phyloP scores from a whole-genome alignment of 2,888 invertebrate species.

The Molorchus minor region DNA sequence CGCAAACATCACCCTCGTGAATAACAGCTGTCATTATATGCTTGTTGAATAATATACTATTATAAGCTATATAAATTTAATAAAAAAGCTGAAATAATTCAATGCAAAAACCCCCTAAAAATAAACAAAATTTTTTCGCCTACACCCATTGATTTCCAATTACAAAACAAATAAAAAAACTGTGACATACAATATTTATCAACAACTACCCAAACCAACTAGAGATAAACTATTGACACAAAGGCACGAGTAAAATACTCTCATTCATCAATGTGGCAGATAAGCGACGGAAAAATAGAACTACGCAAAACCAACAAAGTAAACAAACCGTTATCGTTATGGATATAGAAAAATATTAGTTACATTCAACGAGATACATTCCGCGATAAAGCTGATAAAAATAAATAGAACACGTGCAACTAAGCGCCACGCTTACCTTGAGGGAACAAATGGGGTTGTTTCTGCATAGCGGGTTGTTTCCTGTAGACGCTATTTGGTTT shows the following conservation, averaged over 20 bases:
- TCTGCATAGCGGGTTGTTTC: conserved; percentile 45
- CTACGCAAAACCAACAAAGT: not conserved
- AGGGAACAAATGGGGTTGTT: conserved; percentile 28
- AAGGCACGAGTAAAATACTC: not conserved
- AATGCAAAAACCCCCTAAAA: not conserved
- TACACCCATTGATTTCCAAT: not conserved
- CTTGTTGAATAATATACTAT: no score
- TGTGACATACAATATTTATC: conserved; percentile 1
- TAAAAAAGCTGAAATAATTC: no score
- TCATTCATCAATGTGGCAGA: conserved; percentile 5
- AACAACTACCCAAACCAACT: conserved; percentile 8
- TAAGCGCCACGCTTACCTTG: conserved; percentile 47
- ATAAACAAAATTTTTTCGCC: not conserved
- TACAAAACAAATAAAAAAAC: not conserved
- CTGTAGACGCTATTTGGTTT: conserved; percentile 72
- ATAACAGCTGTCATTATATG: no score
- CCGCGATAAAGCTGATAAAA: not conserved
- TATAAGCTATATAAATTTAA: no score
- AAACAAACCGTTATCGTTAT: not conserved
- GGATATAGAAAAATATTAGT: no score
- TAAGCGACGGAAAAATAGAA: not conserved
- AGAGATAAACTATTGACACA: conserved; percentile 5
- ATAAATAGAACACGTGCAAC: not conserved
- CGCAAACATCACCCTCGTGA: no score
- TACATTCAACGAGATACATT: no score